phyloP scores from a whole-genome alignment of 2,113 vertebrate species.

The Charina bottae region DNA sequence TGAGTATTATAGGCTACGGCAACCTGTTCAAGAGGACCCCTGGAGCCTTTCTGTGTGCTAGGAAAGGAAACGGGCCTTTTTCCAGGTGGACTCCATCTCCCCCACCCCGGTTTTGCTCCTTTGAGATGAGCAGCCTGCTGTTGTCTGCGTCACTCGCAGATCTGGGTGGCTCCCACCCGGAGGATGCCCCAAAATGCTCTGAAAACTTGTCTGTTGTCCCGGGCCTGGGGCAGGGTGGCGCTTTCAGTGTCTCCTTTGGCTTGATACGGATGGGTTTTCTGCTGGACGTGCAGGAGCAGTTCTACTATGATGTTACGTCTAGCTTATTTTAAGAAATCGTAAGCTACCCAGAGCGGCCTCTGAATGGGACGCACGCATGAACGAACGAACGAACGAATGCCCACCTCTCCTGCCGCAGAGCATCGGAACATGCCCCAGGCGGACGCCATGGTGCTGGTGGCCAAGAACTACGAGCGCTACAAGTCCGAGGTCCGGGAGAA shows the following conservation, averaged over 20 bases:
- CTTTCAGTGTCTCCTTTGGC: background rate
- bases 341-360: background rate
- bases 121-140: background rate
- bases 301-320: background rate
- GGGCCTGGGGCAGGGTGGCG: background rate
- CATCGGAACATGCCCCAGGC: conserved; percentile 98
- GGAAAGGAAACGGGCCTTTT: no score
- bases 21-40: background rate
- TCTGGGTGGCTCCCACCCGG: no score
- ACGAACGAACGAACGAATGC: no score
- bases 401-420: conserved; percentile 71
- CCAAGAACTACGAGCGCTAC: conserved; percentile 90
- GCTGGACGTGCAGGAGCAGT: no score
- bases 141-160: background rate
- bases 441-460: conserved; percentile 95
- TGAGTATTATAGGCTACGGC: background rate
- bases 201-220: background rate
- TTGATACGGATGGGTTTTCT: background rate
- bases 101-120: background rate
- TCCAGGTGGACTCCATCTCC: background rate
- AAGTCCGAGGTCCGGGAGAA: conserved; percentile 92
- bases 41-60: no score
- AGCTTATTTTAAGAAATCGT: background rate
- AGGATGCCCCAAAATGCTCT: background rate
- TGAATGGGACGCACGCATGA: background rate